Evolutionary conservation across 2,888 invertebrate species (phyloP).

Genomic region (Ochropleura plecta): DNA sequence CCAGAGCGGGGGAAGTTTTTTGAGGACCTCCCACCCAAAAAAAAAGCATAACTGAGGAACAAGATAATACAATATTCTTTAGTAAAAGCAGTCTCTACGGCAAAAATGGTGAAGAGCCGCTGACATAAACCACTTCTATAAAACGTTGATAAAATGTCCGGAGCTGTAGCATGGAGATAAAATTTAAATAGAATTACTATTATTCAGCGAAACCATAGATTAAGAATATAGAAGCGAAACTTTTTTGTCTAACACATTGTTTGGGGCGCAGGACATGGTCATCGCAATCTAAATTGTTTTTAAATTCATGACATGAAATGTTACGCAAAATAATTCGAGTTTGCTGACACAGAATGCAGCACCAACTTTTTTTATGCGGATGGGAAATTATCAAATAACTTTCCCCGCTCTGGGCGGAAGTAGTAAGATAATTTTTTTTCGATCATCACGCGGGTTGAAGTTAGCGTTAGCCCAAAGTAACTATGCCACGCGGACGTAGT

Average conservation of each 20-base stretch:
- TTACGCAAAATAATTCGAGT: neutral
- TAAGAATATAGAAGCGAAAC: neutral
- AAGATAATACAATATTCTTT: neutral
- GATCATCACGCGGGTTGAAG: no score
- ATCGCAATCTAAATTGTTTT: neutral
- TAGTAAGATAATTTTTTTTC: no score
- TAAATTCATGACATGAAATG: neutral
- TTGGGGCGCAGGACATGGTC: neutral
- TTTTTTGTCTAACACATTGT: neutral
- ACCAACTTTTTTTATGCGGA: no score
- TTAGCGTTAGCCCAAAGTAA: no score
- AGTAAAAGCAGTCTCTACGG: neutral
- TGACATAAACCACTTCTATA: constrained; percentile 32
- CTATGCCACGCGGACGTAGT: no score
- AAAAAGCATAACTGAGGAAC: neutral
- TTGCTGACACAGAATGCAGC: no score
- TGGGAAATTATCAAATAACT: no score
- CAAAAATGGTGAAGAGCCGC: neutral
- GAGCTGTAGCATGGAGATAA: constrained; percentile 34
- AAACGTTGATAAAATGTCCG: constrained; percentile 36
- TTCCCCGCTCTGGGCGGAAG: no score
- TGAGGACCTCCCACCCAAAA: no score
- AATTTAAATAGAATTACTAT: constrained; percentile 42
- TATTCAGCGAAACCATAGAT: constrained; percentile 25
- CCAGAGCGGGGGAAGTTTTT: no score